Evolutionary conservation across 2,888 invertebrate genomes (phyloP), one percentile per base, ranked within the genome.

Genomic region (Cremastinae sp.): DNA sequence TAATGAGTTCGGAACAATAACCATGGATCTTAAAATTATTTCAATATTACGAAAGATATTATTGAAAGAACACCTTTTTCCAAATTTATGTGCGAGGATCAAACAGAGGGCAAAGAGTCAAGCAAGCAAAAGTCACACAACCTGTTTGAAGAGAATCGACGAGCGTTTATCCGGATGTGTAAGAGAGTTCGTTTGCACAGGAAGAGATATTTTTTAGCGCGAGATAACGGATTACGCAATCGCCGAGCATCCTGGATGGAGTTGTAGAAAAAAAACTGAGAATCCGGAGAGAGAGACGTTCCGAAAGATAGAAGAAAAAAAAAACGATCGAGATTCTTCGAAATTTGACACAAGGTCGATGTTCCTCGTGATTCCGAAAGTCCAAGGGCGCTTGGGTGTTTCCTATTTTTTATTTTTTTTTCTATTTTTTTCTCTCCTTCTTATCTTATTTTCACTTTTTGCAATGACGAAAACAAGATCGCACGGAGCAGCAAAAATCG

Each of bases 331-430:
- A n/a, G n/a, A n/a, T 16, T 51, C 54, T 45, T 74, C 49, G 53
- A 41, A 62, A 87, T 86, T 85, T 76, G 80, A 86, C 80, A 83
- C 88, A 88, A 88, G 88, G 87, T 84, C 82, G 81, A 62, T 38
- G 9, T 45, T 62, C 49, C n/a, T 47, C 38, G 18, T 41, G 41
- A 59, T 59, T 73, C 38, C 59, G 22, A 45, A 61, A 66, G 38
- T 53, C 43, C 66, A 53, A 51, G 43, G 59, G 49, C 59, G 34
- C n/a, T n/a, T n/a, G n/a, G n/a, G n/a, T n/a, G n/a, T n/a, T n/a
- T n/a, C n/a, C n/a, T n/a, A n/a, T n/a, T n/a, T n/a, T n/a, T n/a
- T n/a, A n/a, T n/a, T n/a, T n/a, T n/a, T n/a, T n/a, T n/a, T n/a
- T n/a, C n/a, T n/a, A n/a, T n/a, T n/a, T n/a, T n/a, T n/a, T n/a